phyloP scores from a whole-genome alignment of 2,113 vertebrate genomes.

The Anolis sagrei region DNA sequence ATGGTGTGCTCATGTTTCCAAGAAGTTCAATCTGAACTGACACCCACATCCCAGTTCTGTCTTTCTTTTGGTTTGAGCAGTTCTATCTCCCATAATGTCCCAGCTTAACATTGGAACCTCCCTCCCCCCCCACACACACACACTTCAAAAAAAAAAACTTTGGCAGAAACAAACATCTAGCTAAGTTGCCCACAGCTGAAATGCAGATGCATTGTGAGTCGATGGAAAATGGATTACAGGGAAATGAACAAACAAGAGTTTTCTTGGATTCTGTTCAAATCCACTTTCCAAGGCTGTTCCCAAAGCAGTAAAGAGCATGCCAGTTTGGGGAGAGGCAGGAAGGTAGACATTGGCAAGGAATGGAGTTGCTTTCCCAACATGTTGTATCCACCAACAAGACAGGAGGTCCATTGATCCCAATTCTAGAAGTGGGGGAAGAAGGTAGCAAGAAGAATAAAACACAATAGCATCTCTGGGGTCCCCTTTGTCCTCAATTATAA shows the following conservation, averaged over 20 bases:
- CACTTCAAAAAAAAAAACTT: not conserved
- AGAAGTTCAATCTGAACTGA: too few relatives aligned
- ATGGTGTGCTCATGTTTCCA: too few relatives aligned
- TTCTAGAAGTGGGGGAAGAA: too few relatives aligned
- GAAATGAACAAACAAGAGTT: constrained; percentile 61
- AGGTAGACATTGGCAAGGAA: not conserved
- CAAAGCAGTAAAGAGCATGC: constrained; percentile 9
- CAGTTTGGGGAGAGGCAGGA: not conserved
- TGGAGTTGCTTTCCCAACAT: not conserved
- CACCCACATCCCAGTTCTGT: not conserved
- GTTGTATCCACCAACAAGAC: not conserved
- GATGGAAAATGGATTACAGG: constrained; percentile 64
- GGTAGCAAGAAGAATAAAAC: not conserved
- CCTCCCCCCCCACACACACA: not conserved
- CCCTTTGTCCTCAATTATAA: too few relatives aligned
- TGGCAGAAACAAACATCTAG: constrained; percentile 25
- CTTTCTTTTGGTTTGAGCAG: not conserved
- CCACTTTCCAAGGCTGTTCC: constrained; percentile 16
- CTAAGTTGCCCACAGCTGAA: constrained; percentile 60
- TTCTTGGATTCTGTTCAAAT: constrained; percentile 51
- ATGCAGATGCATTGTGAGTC: constrained; percentile 63
- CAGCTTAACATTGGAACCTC: too few relatives aligned
- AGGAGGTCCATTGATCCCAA: too few relatives aligned
- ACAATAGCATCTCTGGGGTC: not conserved
- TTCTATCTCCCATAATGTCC: not conserved